Evolutionary conservation across 2,797 vertebrate species (phyloP).

Genomic region (Melanogrammus aeglefinus): DNA sequence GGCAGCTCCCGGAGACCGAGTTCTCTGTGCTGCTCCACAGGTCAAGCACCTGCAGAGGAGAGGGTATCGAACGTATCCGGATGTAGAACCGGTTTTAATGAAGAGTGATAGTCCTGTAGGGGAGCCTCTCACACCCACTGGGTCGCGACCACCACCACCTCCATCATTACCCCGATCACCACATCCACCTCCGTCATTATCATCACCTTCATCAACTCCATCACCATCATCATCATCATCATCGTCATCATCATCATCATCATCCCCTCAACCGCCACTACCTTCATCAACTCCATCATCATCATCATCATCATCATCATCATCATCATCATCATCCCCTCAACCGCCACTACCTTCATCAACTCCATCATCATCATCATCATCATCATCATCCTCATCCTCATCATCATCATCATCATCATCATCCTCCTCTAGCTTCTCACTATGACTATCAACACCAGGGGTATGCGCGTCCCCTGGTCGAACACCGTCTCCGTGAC

Average conservation of each 20-base stretch:
- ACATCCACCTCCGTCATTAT: not conserved
- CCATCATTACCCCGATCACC: not conserved
- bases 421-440: not conserved
- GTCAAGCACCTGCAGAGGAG: conserved; percentile 81
- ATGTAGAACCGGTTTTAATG: not conserved
- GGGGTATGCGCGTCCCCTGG: not conserved
- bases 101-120: too few relatives aligned
- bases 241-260: too few relatives aligned
- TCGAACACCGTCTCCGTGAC: not conserved
- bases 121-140: too few relatives aligned
- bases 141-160: not conserved
- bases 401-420: not conserved
- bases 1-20: conserved; percentile 94
- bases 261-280: too few relatives aligned
- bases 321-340: not conserved
- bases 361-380: not conserved
- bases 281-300: not conserved
- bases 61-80: not conserved
- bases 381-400: not conserved
- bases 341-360: not conserved
- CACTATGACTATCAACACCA: not conserved
- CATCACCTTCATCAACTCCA: too few relatives aligned
- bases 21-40: conserved; percentile 95
- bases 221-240: not conserved
- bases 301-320: not conserved